Evolutionary conservation across 2,797 vertebrate genomes (phyloP).

Genomic region (Macrochelys suwanniensis): DNA sequence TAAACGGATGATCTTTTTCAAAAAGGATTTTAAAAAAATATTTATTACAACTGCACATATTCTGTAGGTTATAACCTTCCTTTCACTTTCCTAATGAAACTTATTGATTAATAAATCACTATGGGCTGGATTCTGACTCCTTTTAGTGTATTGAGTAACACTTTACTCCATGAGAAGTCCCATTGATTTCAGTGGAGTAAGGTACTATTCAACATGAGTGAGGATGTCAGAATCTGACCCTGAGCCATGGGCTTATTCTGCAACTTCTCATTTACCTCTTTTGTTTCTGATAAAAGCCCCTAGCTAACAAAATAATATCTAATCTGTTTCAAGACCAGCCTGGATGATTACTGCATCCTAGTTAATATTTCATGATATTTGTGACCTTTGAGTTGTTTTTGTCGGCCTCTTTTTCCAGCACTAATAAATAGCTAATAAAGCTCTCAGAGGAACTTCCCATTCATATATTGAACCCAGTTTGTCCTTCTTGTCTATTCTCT

Average conservation of each 20-base stretch:
- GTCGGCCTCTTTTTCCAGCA: conserved; percentile 52
- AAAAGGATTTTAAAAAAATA: background rate
- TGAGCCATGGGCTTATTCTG: conserved; percentile 34
- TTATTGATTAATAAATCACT: background rate
- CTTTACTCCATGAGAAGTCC: background rate
- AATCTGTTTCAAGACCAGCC: conserved; percentile 25
- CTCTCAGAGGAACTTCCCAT: conserved; percentile 32
- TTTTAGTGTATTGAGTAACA: background rate
- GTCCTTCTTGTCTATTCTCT: background rate
- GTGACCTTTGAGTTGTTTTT: conserved; percentile 59
- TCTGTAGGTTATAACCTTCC: background rate
- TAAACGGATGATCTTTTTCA: background rate
- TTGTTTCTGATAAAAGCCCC: conserved; percentile 41
- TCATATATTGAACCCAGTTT: conserved; percentile 24
- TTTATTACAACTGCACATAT: background rate
- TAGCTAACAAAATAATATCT: conserved; percentile 36
- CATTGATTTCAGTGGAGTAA: background rate
- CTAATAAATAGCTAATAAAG: conserved; percentile 67
- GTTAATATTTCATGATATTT: conserved; percentile 45
- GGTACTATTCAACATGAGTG: background rate
- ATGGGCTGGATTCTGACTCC: background rate
- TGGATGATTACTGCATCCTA: conserved; percentile 27
- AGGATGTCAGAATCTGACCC: background rate
- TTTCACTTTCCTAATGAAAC: conserved; percentile 13
- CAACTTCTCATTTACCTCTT: conserved; percentile 40